Evolutionary conservation across 2,797 vertebrate genomes (phyloP), one percentile per base, ranked within the genome.

Genomic region (Pogoniulus pusillus): DNA sequence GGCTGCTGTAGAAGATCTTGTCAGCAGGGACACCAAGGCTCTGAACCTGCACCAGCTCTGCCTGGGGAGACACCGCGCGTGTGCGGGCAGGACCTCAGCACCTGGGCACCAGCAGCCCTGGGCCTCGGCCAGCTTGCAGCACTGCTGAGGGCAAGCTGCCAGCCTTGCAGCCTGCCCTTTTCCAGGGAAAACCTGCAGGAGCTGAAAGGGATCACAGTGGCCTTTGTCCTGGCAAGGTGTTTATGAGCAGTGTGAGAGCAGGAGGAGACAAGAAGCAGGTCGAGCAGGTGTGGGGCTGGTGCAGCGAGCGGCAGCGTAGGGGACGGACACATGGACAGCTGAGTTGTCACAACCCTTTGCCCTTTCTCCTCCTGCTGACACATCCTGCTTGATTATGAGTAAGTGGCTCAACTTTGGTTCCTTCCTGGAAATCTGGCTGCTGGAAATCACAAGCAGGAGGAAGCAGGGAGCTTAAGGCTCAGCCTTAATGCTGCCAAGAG

Each of bases 1-100:
- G 97, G 93, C 96, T 98, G 92, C 97, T 89, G 59, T 96, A 98
- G 95, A 98, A 96, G 74, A 98, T 97, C 90, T 93, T 97, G 84
- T 96, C 96, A 45, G 96, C 37, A 0, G 96, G 96, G 65, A 98
- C 90, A 9, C 98, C 98, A 4, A 97, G 91, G 68, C 43, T 85
- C 22, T 93, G 97, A 41, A 98, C 96, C 66, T 81, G 41, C 6
- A 82, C 74, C 51, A 98, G 96, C 93, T 98, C 98, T 80, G 96
- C 92, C 98, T 98, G 96, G 71, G 51, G 75, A 54, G 51, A 51
- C 68, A 90, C 3, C 23, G 35, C 47, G 53, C 11, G 3, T 0
- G 1, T 7, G 8, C 5, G 4, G 49, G 62, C 45, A 70, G 41
- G 14, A 43, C 45, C 69, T 58, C 9, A 3, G 32, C 64, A 65